Evolutionary conservation across 2,797 vertebrate species (phyloP).

Genomic region (Onychomys leucogaster): DNA sequence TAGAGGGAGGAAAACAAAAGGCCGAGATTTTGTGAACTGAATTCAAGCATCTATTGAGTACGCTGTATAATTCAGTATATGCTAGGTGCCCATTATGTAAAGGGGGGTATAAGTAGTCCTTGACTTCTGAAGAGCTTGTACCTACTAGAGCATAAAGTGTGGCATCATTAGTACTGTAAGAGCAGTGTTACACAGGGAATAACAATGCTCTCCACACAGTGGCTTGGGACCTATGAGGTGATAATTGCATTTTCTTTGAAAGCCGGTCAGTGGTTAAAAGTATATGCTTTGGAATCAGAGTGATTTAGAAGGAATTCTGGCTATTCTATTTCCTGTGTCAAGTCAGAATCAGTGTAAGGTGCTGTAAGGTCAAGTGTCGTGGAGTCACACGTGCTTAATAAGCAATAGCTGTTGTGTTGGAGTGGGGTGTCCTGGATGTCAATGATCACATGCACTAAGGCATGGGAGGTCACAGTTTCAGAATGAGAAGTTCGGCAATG

Average conservation of each 20-base stretch:
- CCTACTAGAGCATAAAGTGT: not conserved
- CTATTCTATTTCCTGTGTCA: not conserved
- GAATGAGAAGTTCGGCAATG: not conserved
- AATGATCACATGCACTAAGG: not conserved
- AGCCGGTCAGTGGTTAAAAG: not conserved
- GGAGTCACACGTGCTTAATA: not conserved
- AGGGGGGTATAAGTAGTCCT: not conserved
- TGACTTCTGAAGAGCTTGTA: not conserved
- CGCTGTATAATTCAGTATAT: not conserved
- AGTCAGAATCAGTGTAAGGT: not conserved
- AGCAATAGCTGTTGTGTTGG: not conserved
- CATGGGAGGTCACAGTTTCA: not conserved
- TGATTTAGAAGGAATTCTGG: not conserved
- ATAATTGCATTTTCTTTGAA: conserved; percentile 14
- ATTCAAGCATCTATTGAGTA: not conserved
- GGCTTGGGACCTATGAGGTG: not conserved
- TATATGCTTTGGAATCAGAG: not conserved
- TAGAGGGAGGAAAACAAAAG: not conserved
- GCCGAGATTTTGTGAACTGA: not conserved
- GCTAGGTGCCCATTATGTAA: not conserved
- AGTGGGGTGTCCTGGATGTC: not conserved
- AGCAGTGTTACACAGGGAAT: not conserved
- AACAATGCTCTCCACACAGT: not conserved
- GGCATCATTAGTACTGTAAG: not conserved
- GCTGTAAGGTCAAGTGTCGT: not conserved